A percentile compares a stretch with the other conserved stretches of the same genome.
Conservation (phyloP, 1,140 invertebrate species). For the Coptotermes formosanus region DNA sequence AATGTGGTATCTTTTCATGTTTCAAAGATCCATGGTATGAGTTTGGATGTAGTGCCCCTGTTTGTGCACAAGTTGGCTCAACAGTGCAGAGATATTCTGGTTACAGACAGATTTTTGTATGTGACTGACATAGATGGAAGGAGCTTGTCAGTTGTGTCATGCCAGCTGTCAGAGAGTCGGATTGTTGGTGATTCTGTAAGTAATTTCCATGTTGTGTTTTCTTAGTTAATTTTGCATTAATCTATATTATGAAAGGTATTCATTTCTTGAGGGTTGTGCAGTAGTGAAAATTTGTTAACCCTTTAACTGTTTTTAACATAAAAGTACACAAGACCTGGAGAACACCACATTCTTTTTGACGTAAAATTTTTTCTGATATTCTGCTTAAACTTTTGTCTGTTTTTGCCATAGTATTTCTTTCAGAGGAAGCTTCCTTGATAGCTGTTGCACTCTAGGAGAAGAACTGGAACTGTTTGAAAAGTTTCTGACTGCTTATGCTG, state of each 20-base stretch:
- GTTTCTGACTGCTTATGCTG: too few relatives aligned
- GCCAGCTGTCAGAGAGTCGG: slow-evolving; percentile 59
- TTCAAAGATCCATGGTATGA: slow-evolving; percentile 60
- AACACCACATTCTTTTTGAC: too few relatives aligned
- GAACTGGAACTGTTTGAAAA: too few relatives aligned
- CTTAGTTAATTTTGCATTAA: not conserved
- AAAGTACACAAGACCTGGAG: too few relatives aligned
- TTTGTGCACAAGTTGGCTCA: slow-evolving; percentile 63
- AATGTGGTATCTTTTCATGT: not conserved
- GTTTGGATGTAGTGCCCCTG: slow-evolving; percentile 62
- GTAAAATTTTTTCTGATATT: too few relatives aligned
- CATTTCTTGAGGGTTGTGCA: not conserved
- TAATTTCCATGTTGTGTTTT: not conserved
- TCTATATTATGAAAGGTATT: not conserved
- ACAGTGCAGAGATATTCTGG: slow-evolving; percentile 31
- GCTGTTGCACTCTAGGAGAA: too few relatives aligned
- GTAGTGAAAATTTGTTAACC: too few relatives aligned
- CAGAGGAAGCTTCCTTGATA: too few relatives aligned
- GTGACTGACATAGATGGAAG: slow-evolving; percentile 52
- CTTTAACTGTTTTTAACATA: too few relatives aligned
- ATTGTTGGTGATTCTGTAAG: slow-evolving; percentile 56
- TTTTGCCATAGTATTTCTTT: too few relatives aligned
- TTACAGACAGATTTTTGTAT: slow-evolving; percentile 62
- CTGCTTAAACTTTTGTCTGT: too few relatives aligned
- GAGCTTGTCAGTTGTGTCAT: slow-evolving; percentile 58